These are phyloP conservation scores for Cataglyphis altisquamis DNA, from an alignment of 2,888 invertebrate species.

Conservation along the genomic window DNA sequence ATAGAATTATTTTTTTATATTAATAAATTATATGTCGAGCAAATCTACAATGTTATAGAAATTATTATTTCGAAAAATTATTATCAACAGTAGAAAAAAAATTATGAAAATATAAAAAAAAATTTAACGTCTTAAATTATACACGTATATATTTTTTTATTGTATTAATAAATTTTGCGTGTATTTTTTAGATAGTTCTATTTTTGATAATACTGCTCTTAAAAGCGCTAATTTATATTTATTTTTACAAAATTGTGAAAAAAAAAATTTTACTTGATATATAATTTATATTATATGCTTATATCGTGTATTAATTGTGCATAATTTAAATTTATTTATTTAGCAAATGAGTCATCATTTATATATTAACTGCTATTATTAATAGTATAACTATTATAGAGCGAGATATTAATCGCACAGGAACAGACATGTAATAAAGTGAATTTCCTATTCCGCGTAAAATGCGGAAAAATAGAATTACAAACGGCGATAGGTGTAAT, in stretches of 20 bases:
- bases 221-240: background rate
- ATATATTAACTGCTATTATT: background rate
- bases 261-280: no score
- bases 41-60: slow-evolving; percentile 15
- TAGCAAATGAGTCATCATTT: background rate
- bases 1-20: slow-evolving; percentile 9
- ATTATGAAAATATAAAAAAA: background rate
- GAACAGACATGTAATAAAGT: background rate
- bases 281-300: no score
- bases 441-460: background rate
- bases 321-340: background rate
- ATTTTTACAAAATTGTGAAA: background rate
- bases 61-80: background rate
- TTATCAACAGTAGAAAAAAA: background rate
- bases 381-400: background rate
- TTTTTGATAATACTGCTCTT: background rate
- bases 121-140: background rate
- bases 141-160: background rate
- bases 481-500: slow-evolving; percentile 1
- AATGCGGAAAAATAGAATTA: slow-evolving; percentile 12
- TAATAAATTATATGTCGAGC: background rate
- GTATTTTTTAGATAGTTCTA: background rate
- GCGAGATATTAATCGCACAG: background rate
- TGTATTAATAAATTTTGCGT: background rate
- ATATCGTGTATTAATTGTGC: no score